Conservation (phyloP, 2,113 vertebrate genomes). For the Jaculus jaculus region DNA sequence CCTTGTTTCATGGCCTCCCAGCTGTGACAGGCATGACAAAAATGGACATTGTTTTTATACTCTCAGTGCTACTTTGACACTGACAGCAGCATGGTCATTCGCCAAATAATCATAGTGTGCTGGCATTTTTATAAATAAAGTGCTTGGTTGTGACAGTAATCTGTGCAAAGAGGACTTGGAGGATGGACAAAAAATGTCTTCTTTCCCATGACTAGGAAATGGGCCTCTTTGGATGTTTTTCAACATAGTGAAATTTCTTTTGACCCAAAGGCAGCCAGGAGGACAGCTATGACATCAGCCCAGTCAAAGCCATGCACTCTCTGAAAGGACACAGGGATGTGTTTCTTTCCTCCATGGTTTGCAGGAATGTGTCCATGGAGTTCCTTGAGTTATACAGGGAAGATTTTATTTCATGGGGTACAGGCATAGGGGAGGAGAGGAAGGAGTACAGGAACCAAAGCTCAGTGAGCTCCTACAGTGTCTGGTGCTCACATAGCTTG, state of each 20-base stretch:
- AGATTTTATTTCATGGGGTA: slow-evolving; percentile 70
- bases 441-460: neutral
- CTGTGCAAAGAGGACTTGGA: slow-evolving; percentile 73
- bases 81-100: slow-evolving; percentile 75
- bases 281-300: slow-evolving; percentile 65
- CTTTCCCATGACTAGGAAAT: slow-evolving; percentile 65
- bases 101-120: slow-evolving; percentile 71
- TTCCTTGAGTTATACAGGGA: slow-evolving; percentile 71
- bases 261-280: slow-evolving; percentile 63
- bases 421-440: neutral
- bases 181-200: slow-evolving; percentile 72
- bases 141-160: slow-evolving; percentile 74
- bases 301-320: neutral
- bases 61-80: slow-evolving; percentile 62
- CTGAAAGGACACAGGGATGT: slow-evolving; percentile 61
- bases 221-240: slow-evolving; percentile 58
- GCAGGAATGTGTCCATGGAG: slow-evolving; percentile 73
- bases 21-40: slow-evolving; percentile 76
- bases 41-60: slow-evolving; percentile 76
- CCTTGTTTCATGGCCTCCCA: slow-evolving; percentile 72
- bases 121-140: slow-evolving; percentile 79
- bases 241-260: slow-evolving; percentile 67
- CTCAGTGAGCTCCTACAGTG: neutral
- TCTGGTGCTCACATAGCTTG: neutral
- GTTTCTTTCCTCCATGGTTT: slow-evolving; percentile 66